phyloP scores from a whole-genome alignment of 2,113 vertebrate species.

The Equus quagga region DNA sequence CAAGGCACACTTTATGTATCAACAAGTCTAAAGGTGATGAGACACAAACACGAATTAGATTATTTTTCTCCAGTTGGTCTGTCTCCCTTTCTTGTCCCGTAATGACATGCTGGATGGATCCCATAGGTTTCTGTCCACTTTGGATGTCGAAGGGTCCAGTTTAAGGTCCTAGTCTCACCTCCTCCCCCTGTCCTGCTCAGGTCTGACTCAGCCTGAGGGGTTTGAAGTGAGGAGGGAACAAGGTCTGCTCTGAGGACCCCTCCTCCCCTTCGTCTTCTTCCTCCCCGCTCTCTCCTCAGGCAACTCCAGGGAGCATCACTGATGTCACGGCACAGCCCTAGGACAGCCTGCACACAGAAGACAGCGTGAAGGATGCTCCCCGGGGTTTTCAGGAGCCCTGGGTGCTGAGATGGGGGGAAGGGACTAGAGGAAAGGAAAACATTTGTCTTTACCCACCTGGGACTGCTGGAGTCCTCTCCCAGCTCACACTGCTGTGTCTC shows the following conservation, averaged over 20 bases:
- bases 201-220: neutral
- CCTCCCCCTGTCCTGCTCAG: neutral
- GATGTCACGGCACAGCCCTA: neutral
- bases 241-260: neutral
- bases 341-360: neutral
- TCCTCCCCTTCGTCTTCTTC: too few species aligned
- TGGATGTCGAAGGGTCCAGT: neutral
- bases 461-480: neutral
- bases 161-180: neutral
- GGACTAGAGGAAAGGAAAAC: neutral
- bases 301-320: fast-evolving
- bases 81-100: neutral
- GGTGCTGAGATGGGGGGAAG: neutral
- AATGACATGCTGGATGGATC: neutral
- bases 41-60: neutral
- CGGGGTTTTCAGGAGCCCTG: too few species aligned
- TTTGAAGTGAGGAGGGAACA: neutral
- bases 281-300: neutral
- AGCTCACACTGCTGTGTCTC: too few species aligned
- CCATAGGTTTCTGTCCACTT: neutral
- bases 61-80: neutral
- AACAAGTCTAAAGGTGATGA: neutral
- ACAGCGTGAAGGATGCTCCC: neutral
- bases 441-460: neutral
- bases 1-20: neutral